Percentiles rank a stretch among this genome's conserved stretches.
phyloP scores from a whole-genome alignment of 2,113 vertebrate species.

The cattle (Bos taurus) region ARS-UCD2.0 NC_037336.1:29942001-29942500 shows the following conservation, averaged over 20 bases:
- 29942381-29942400: background rate
- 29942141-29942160: conserved; percentile 90
- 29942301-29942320: background rate
- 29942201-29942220: conserved; percentile 86
- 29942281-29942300: background rate
- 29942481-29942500: background rate
- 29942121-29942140: conserved; percentile 90
- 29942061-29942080: background rate
- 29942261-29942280: background rate
- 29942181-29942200: conserved; percentile 86
- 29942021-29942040: background rate
- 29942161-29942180: conserved; percentile 92
- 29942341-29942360: background rate
- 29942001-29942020: background rate
- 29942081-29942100: background rate
- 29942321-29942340: background rate
- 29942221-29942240: conserved; percentile 75
- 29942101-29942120: conserved; percentile 81
- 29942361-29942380: background rate
- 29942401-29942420: background rate
- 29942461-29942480: background rate
- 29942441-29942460: background rate
- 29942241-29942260: conserved; percentile 72
- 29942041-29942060: background rate
- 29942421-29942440: background rate